Base-by-base conservation (phyloP, 2,888 invertebrate genomes). In the Hetaerina titia region DNA sequence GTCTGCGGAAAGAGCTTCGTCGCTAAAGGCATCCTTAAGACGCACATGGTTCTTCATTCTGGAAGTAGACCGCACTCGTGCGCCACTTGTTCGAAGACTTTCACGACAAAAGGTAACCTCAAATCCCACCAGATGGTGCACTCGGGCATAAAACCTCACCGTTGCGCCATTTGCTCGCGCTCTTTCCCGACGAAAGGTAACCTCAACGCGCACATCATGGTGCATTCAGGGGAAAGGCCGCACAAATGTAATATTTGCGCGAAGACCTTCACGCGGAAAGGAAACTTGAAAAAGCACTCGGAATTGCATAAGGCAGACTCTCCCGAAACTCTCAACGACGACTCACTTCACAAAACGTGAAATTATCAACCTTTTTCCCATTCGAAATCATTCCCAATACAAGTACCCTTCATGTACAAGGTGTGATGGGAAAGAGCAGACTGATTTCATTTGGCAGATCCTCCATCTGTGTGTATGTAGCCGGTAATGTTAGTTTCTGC, bases 191-290 rank as follows among this genome's bases (percentile, higher is more conserved):
- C 97, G 95, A 97, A 97, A 0, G 97, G 97, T 95, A 97, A 97
- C 95, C 96, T 97, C 19, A 96, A 97, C 87, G 96, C 97, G 6
- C 97, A 97, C 96, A 96, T 97, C 89, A 96, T 97, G 25, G 97
- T 97, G 60, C 98, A 98, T 96, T 97, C 97, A 4, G 97, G 97
- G 13, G 97, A 97, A 95, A 96, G 97, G 94, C 97, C 97, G 2
- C 98, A 97, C 96, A 97, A 97, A 60, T 98, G 98, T 96, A 96
- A 96, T 19, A 96, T 97, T 56, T 98, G 98, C 96, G 96, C 96
- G 9, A 97, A 97, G 96, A 22, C 25, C 2, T 81, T 81, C 81
- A 81, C 81, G 11, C 25, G 31, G 13, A 31, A 31, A 11, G 31
- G 81, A 2, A 81, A 81, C 31, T 31, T 81, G 22, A 22, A 31